phyloP scores from a whole-genome alignment of 1,140 invertebrate species.

The Drosophila persimilis region DNA sequence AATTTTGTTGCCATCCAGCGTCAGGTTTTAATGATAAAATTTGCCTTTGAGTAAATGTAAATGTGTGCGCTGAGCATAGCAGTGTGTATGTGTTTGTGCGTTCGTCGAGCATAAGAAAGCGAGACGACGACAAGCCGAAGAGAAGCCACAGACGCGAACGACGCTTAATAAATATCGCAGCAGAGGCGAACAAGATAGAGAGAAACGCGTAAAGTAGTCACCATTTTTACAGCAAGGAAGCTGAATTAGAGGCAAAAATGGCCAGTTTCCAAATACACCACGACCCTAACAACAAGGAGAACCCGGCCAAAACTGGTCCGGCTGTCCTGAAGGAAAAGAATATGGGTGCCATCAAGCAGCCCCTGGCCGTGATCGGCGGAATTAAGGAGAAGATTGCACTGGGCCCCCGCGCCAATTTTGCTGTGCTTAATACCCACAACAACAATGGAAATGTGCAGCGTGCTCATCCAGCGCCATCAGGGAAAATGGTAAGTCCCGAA shows the following conservation, averaged over 20 bases:
- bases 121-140: constrained; percentile 31
- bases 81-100: constrained; percentile 37
- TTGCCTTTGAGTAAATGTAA: constrained; percentile 49
- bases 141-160: constrained; percentile 5
- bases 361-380: constrained; percentile 54
- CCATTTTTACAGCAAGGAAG: constrained; percentile 56
- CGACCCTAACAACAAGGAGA: constrained; percentile 86
- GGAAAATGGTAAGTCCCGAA: constrained; percentile 67
- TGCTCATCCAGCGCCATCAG: constrained; percentile 45
- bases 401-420: constrained; percentile 74
- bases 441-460: constrained; percentile 73
- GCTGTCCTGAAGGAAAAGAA: constrained; percentile 33
- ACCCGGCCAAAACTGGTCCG: constrained; percentile 54
- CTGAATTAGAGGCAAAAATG: constrained; percentile 70
- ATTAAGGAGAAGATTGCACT: constrained; percentile 43
- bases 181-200: constrained; percentile 32
- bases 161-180: constrained; percentile 31
- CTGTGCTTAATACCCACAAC: constrained; percentile 83
- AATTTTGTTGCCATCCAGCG: constrained; percentile 23
- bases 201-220: constrained; percentile 57
- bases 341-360: constrained; percentile 42
- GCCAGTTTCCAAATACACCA: constrained; percentile 85
- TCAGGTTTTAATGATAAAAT: constrained; percentile 55
- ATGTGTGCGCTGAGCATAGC: constrained; percentile 34
- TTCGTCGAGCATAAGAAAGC: constrained; percentile 47